These are phyloP conservation scores for Pedicia rivosa DNA, from an alignment of 2,888 invertebrate species.

Conservation along the genomic window DNA sequence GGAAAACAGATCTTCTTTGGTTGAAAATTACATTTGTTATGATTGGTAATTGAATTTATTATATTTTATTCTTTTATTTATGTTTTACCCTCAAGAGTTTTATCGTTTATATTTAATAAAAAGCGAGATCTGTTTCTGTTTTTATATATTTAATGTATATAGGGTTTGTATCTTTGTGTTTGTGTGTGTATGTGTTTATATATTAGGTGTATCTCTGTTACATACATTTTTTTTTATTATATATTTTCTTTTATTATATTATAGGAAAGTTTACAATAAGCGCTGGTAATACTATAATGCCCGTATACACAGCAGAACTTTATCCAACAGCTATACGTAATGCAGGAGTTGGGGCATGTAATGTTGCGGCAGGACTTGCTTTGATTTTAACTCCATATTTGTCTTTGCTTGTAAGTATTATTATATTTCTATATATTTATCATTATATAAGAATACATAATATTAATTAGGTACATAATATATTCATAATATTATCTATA, in stretches of 20 bases:
- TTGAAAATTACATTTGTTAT: constrained; percentile 55
- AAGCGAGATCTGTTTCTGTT: too few relatives aligned
- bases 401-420: constrained; percentile 53
- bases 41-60: constrained; percentile 35
- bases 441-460: too few relatives aligned
- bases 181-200: too few relatives aligned
- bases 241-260: background rate
- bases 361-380: constrained; percentile 58
- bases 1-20: constrained; percentile 41
- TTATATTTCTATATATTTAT: too few relatives aligned
- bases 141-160: too few relatives aligned
- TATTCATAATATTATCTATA: too few relatives aligned
- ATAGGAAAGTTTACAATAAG: constrained; percentile 55
- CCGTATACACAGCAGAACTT: constrained; percentile 55
- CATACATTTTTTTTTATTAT: background rate
- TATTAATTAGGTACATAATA: too few relatives aligned
- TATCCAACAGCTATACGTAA: constrained; percentile 56
- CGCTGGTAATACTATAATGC: constrained; percentile 62
- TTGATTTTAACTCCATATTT: constrained; percentile 60
- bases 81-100: background rate
- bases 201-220: background rate
- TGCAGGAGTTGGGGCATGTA: constrained; percentile 56
- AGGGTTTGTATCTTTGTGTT: too few relatives aligned
- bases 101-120: too few relatives aligned
- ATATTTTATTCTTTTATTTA: too few relatives aligned